Evolutionary conservation across 2,797 vertebrate species (phyloP), one percentile per base, ranked within the genome.

Genomic region (Enteromius trimaculatus): DNA sequence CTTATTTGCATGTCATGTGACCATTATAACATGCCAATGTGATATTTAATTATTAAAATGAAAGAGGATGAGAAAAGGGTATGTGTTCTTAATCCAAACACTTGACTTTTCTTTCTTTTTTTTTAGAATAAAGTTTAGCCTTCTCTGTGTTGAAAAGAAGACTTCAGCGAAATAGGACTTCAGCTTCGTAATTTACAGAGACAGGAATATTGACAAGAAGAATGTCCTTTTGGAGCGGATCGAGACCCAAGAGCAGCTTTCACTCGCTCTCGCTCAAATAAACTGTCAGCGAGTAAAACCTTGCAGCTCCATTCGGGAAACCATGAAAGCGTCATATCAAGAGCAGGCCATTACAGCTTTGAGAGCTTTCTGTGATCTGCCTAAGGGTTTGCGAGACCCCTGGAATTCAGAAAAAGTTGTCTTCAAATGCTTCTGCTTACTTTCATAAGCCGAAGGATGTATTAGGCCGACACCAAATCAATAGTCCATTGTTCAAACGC

Each of bases 401-500:
- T 44, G 16, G 29, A 68, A 65, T 68, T 62, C 37, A 23, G 66
- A 79, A 62, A 55, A 79, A 51, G n/a, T 58, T 29, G 16, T 49
- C 31, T 34, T 66, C 39, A 47, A 62, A 62, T 55, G 60, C 53
- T 31, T 31, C 26, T 66, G 68, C 80, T 79, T 29, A 68, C 78
- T 79, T 87, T 79, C 19, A 79, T 65, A 47, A 58, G 34, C 62
- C 2, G 0, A 70, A 29, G 16, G 76, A 76, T 23, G 70, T 68
- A 62, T 70, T 58, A 58, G 69, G 64, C 71, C 1, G 69, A 62
- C 62, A 68, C 37, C 16, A 83, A 83, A 83, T 86, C 85, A 6
- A 83, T 83, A 86, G n/a, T 10, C 62, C 53, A 76, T 83, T 83
- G 77, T 83, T 80, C 69, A 39, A 75, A 83, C 34, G 66, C 71